phyloP scores from a whole-genome alignment of 2,113 vertebrate species.

The Apus apus region DNA sequence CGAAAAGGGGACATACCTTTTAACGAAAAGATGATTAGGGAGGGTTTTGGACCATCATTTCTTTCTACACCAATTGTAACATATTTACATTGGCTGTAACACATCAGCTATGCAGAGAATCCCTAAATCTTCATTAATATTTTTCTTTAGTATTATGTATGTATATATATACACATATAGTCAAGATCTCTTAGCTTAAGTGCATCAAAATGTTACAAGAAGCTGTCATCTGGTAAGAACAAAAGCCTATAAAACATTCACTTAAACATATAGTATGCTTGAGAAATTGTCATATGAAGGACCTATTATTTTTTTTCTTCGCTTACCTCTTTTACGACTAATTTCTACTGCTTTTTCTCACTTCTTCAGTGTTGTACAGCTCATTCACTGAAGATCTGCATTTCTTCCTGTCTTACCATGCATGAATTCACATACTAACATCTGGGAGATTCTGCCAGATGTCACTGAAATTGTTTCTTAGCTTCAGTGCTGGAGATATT shows the following conservation, averaged over 20 bases:
- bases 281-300: not conserved
- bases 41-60: not conserved
- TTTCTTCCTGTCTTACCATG: not conserved
- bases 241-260: not conserved
- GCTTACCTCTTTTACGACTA: not conserved
- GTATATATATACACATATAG: not conserved
- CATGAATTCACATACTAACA: constrained; percentile 27
- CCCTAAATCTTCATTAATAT: not conserved
- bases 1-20: not conserved
- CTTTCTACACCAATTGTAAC: not conserved
- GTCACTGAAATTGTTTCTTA: constrained; percentile 13
- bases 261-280: not conserved
- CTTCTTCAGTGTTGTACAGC: not conserved
- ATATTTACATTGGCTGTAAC: not conserved
- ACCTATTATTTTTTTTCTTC: not conserved
- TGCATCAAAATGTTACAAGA: not conserved
- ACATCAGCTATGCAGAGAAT: not conserved
- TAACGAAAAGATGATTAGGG: not conserved
- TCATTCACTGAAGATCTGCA: not conserved
- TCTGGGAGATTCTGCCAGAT: constrained; percentile 44
- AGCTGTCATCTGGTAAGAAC: not conserved
- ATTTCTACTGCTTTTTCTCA: constrained; percentile 13
- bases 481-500: not conserved
- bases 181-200: not conserved
- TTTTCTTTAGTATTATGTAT: not conserved